phyloP scores from a whole-genome alignment of 2,113 vertebrate genomes.

The Gymnarchus niloticus region DNA sequence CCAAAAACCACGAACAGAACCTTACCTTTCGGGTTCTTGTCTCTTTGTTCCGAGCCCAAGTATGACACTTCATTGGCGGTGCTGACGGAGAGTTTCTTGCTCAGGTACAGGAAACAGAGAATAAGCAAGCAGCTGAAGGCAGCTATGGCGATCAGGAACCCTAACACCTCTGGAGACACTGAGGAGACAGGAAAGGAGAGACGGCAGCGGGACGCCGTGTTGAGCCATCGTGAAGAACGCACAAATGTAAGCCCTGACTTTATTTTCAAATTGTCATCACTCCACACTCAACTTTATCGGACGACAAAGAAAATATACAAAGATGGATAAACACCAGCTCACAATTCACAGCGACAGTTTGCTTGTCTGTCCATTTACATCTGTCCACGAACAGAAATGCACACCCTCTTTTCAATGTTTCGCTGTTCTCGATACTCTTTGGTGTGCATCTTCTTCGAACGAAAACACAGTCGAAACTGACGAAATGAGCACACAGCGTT shows the following conservation, averaged over 20 bases:
- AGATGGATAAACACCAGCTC: neutral
- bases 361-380: neutral
- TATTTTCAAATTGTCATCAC: neutral
- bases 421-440: neutral
- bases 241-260: neutral
- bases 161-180: slow-evolving; percentile 96
- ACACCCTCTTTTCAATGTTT: neutral
- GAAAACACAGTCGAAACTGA: neutral
- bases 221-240: neutral
- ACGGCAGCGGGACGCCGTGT: neutral
- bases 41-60: slow-evolving; percentile 67
- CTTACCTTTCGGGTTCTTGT: slow-evolving; percentile 41
- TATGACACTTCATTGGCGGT: slow-evolving; percentile 76
- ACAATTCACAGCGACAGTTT: neutral
- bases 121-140: slow-evolving; percentile 86
- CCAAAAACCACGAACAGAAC: neutral
- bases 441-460: neutral
- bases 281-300: neutral
- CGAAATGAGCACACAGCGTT: neutral
- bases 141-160: slow-evolving; percentile 86
- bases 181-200: slow-evolving; percentile 41
- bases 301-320: neutral
- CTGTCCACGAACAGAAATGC: neutral
- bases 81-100: slow-evolving; percentile 92
- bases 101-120: slow-evolving; percentile 94